phyloP scores from a whole-genome alignment of 2,888 invertebrate species.

The Chalcosyrphus nemorum region DNA sequence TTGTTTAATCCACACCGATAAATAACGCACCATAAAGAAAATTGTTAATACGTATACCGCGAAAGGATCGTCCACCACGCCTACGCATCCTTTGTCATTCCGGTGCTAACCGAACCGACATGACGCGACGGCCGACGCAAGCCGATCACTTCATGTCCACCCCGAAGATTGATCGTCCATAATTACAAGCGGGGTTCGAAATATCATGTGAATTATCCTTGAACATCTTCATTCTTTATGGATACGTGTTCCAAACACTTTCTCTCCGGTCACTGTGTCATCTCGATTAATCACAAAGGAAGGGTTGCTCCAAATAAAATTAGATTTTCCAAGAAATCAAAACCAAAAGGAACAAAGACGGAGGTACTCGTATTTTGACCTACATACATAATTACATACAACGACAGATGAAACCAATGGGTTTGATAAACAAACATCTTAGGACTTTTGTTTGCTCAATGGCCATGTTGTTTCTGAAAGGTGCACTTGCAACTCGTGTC shows the following conservation, averaged over 20 bases:
- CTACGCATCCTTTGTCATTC: slow-evolving; percentile 52
- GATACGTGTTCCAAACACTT: slow-evolving; percentile 16
- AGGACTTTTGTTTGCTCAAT: slow-evolving; percentile 10
- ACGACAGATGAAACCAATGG: slow-evolving; percentile 4
- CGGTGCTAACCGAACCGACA: slow-evolving; percentile 43
- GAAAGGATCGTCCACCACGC: slow-evolving; percentile 52
- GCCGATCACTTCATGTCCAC: slow-evolving; percentile 57
- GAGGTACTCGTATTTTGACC: slow-evolving; percentile 48
- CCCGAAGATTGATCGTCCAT: slow-evolving; percentile 69
- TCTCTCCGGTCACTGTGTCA: slow-evolving; percentile 14
- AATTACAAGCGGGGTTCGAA: slow-evolving; percentile 51
- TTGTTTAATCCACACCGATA: slow-evolving; percentile 39
- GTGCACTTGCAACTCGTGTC: slow-evolving; percentile 40
- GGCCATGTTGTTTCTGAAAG: slow-evolving; percentile 27
- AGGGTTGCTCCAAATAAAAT: slow-evolving; percentile 61
- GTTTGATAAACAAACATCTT: slow-evolving; percentile 39
- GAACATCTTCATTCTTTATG: slow-evolving; percentile 54
- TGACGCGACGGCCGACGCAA: slow-evolving; percentile 54
- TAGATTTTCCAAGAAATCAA: slow-evolving; percentile 35
- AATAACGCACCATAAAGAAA: slow-evolving; percentile 47
- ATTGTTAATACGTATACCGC: slow-evolving; percentile 44
- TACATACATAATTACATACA: slow-evolving; percentile 49
- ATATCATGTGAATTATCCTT: slow-evolving; percentile 28
- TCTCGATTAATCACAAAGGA: slow-evolving; percentile 65
- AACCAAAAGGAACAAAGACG: neutral